A percentile compares a stretch with the other conserved stretches of the same genome.
These are phyloP conservation scores for Plumapathes pennacea DNA, from an alignment of 92 coral and sea anemone genomes.

Conservation along the genomic window DNA sequence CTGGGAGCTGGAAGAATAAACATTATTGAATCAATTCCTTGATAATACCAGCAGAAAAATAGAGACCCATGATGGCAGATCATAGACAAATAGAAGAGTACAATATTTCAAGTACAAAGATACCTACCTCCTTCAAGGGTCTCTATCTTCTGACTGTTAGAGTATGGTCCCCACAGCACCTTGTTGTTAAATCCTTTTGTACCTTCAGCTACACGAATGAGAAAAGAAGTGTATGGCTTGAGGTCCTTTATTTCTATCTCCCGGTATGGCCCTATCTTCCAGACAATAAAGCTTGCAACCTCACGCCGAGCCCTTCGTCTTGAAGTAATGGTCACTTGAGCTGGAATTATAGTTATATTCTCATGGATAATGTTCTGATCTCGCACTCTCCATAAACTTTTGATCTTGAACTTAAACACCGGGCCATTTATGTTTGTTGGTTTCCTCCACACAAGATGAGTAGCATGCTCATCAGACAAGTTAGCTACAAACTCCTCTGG, in stretches of 20 bases:
- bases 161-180: constrained; percentile 58
- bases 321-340: constrained; percentile 25
- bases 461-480: constrained; percentile 27
- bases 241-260: constrained; percentile 54
- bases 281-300: constrained; percentile 4
- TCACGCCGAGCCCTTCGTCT: constrained; percentile 10
- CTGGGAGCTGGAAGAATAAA: constrained; percentile 55
- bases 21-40: no score
- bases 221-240: constrained; percentile 65
- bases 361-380: constrained; percentile 9
- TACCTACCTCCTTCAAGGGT: constrained; percentile 74
- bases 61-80: no score
- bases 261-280: constrained; percentile 46
- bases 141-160: constrained; percentile 28
- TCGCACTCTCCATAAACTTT: constrained; percentile 45
- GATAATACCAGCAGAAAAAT: no score
- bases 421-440: constrained; percentile 54
- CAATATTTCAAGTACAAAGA: not conserved
- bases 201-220: constrained; percentile 60
- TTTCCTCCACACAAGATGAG: constrained; percentile 42
- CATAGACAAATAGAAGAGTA: no score
- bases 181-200: constrained; percentile 27
- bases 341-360: constrained; percentile 29
- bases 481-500: constrained; percentile 41
- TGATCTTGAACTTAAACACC: constrained; percentile 31